Evolutionary conservation across 2,797 vertebrate genomes (phyloP), one percentile per base, ranked within the genome.

Genomic region (Prunella strophiata): DNA sequence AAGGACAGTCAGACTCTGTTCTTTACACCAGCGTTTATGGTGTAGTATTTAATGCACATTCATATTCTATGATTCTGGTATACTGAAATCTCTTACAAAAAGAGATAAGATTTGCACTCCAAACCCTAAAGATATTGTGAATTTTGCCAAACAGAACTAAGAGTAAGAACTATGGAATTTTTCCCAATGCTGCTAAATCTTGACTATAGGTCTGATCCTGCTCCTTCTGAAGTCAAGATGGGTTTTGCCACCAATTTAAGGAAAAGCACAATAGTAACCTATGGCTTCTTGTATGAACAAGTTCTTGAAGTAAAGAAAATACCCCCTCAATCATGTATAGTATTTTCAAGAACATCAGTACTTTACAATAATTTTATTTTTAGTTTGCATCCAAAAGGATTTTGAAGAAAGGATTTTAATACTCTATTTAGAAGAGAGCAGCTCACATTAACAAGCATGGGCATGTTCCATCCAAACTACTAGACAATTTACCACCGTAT

Each of bases 341-440:
- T 26, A 58, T 58, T 63, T 81, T 63, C 38, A 81, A 63, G 48
- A 82, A 72, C 25, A 58, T 23, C 5, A 62, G 23, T 59, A 76
- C n/a, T 81, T 88, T 18, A 82, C 91, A 93, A 87, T 85, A 54
- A 47, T 52, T 42, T 91, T 17, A 72, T 32, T 72, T 93, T 82
- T 38, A 63, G 26, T 82, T 94, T 94, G 65, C n/a, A 80, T 87
- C 16, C 36, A 71, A 74, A 74, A 23, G 25, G 7, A 36, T 74
- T 91, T 59, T 90, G 48, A 94, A 74, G 48, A 52, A 91, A 83
- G 11, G 7, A 62, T 91, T 93, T 95, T 63, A 87, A 77, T 54
- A 42, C 17, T 36, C 43, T 47, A 4, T 79, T 94, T 71, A 88
- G 29, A 79, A 88, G n/a, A 66, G 3, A 87, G 58, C 26, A 63